Evolutionary conservation across 2,113 vertebrate genomes (phyloP).

Genomic region (Amphilophus citrinellus): DNA sequence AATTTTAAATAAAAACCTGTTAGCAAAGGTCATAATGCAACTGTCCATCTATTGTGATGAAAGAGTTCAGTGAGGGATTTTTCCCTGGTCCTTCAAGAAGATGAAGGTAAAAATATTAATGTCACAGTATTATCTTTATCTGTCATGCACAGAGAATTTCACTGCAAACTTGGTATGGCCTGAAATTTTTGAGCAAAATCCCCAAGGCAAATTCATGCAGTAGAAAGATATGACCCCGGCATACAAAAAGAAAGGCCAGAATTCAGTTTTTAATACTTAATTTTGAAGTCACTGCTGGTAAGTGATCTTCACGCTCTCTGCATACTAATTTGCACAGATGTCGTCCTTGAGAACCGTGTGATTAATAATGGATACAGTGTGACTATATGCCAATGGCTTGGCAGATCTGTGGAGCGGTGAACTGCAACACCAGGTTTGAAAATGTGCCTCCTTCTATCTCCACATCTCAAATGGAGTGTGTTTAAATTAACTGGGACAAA

Average conservation of each 20-base stretch:
- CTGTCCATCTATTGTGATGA: neutral
- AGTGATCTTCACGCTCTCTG: conserved; percentile 63
- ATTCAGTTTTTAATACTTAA: conserved; percentile 62
- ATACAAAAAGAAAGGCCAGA: conserved; percentile 32
- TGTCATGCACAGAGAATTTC: conserved; percentile 31
- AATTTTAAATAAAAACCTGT: neutral
- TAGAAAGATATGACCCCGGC: conserved; percentile 29
- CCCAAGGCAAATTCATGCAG: conserved; percentile 44
- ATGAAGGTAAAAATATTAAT: conserved; percentile 44
- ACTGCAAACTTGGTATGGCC: conserved; percentile 30
- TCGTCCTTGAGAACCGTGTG: conserved; percentile 70
- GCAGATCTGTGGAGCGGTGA: conserved; percentile 44
- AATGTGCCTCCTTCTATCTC: conserved; percentile 37
- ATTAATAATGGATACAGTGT: conserved; percentile 79
- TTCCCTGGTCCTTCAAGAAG: conserved; percentile 10
- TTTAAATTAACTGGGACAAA: conserved; percentile 40
- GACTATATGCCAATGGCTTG: conserved; percentile 63
- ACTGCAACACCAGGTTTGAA: conserved; percentile 43
- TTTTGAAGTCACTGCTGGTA: conserved; percentile 68
- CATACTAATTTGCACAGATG: conserved; percentile 75
- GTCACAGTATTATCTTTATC: conserved; percentile 43
- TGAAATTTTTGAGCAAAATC: conserved; percentile 16
- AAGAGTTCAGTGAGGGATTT: neutral
- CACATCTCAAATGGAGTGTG: neutral
- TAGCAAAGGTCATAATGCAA: neutral